A percentile compares a stretch with the other conserved stretches of the same genome.
Conservation (phyloP, 2,888 invertebrate species). For the Idaea straminata region DNA sequence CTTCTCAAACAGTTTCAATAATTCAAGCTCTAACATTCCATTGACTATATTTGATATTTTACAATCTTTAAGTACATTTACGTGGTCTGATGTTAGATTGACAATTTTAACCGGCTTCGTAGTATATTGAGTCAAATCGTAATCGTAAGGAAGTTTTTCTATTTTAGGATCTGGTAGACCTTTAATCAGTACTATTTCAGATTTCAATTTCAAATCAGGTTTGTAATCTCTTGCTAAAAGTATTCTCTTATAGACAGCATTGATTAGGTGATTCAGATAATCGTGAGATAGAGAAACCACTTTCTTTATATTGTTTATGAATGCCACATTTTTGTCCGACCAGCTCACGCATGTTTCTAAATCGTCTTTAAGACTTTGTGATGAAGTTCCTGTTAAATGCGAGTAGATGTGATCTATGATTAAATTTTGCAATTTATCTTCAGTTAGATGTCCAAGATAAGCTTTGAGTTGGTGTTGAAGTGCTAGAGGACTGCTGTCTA, state of each 20-base stretch:
- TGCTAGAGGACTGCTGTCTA: constrained; percentile 47
- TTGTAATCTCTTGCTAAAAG: constrained; percentile 32
- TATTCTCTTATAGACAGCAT: constrained; percentile 35
- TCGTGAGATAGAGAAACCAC: constrained; percentile 27
- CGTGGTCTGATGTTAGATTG: constrained; percentile 35
- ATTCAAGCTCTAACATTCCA: constrained; percentile 28
- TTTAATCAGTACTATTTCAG: constrained; percentile 39
- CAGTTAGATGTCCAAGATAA: constrained; percentile 34
- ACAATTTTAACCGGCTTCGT: constrained; percentile 33
- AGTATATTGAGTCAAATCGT: constrained; percentile 35
- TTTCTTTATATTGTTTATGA: constrained; percentile 23
- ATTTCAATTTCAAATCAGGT: constrained; percentile 35
- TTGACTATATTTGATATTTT: constrained; percentile 39
- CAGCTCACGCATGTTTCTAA: constrained; percentile 25
- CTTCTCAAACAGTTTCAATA: constrained; percentile 12
- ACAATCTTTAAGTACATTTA: constrained; percentile 29
- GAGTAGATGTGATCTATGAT: constrained; percentile 34
- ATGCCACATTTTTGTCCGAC: constrained; percentile 31
- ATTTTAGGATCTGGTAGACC: constrained; percentile 34
- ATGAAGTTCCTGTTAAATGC: constrained; percentile 29
- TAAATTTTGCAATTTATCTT: constrained; percentile 33
- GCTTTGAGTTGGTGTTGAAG: constrained; percentile 35
- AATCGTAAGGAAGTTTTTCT: constrained; percentile 32
- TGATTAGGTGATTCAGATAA: constrained; percentile 28
- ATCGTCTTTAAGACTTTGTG: constrained; percentile 22